A percentile compares a stretch with the other conserved stretches of the same genome.
phyloP scores from a whole-genome alignment of 2,797 vertebrate genomes.

The Euthynnus affinis region DNA sequence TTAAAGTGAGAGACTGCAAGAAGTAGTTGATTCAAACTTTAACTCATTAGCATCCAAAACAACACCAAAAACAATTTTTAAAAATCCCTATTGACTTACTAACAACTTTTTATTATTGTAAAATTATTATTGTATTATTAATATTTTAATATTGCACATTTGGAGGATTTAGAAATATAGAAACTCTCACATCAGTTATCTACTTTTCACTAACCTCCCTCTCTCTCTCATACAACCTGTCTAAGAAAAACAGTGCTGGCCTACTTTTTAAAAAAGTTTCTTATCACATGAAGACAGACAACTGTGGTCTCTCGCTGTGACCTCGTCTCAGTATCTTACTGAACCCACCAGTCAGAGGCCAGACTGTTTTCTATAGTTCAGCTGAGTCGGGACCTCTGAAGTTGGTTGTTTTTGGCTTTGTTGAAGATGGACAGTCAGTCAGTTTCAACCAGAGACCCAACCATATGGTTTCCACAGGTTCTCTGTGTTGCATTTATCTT shows the following conservation, averaged over 20 bases:
- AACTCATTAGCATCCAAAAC: constrained; percentile 10
- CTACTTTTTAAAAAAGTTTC: constrained; percentile 45
- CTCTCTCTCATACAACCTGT: background rate
- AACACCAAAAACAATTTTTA: constrained; percentile 12
- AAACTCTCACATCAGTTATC: background rate
- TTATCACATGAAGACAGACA: constrained; percentile 83
- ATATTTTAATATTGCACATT: constrained; percentile 10
- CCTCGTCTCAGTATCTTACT: constrained; percentile 58
- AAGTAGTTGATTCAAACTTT: background rate
- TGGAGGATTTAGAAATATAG: background rate
- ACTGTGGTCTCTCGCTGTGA: constrained; percentile 54
- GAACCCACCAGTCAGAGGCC: constrained; percentile 66
- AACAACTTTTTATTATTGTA: too few species aligned
- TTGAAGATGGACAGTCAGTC: constrained; percentile 43
- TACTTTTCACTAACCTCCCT: background rate
- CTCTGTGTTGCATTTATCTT: background rate
- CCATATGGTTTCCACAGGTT: constrained; percentile 46
- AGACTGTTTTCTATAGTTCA: constrained; percentile 50
- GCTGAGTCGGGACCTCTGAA: constrained; percentile 72
- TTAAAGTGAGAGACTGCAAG: background rate
- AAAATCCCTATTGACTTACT: background rate
- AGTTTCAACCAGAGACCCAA: constrained; percentile 25
- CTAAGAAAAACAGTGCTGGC: constrained; percentile 31
- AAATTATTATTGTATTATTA: too few species aligned
- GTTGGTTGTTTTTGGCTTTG: constrained; percentile 53